Percentiles rank a stretch among this genome's conserved stretches.
Conservation (phyloP, 2,888 invertebrate species). For the Campoletis raptor region DNA sequence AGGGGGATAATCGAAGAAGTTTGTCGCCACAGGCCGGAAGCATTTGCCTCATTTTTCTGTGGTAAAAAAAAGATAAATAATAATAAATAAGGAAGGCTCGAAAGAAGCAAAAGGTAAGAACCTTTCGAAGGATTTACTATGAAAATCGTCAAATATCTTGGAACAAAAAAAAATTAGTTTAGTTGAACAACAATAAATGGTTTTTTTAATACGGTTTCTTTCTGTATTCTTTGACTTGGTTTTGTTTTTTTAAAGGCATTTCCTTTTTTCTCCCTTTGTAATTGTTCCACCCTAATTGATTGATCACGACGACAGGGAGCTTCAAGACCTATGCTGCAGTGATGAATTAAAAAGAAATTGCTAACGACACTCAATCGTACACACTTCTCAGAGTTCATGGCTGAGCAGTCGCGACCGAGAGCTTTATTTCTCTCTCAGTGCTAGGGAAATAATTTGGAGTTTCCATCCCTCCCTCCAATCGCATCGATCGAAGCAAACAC, state of each 20-base stretch:
- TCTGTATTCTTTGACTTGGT: background rate
- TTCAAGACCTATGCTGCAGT: background rate
- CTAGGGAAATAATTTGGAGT: constrained; percentile 1
- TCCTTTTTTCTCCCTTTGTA: background rate
- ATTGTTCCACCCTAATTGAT: background rate
- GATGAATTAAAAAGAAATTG: constrained; percentile 12
- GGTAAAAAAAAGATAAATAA: background rate
- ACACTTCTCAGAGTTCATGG: constrained; percentile 41
- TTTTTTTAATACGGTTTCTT: background rate
- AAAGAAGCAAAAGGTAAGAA: constrained; percentile 1
- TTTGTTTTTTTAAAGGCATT: background rate
- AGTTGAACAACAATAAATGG: background rate
- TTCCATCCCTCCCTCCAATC: constrained; percentile 18
- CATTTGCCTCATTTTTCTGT: background rate
- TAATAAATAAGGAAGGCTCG: background rate
- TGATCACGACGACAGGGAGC: constrained; percentile 11
- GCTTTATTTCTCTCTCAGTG: background rate
- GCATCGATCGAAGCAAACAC: constrained; percentile 30
- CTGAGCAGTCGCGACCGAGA: background rate
- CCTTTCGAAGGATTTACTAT: background rate
- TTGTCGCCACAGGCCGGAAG: constrained; percentile 21
- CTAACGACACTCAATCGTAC: constrained; percentile 45
- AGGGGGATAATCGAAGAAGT: constrained; percentile 15
- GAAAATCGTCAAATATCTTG: background rate
- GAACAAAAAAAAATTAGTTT: background rate